Percentiles rank a stretch among this genome's conserved stretches.
phyloP scores from a whole-genome alignment of 2,888 invertebrate species.

The Zaprionus bogoriensis region DNA sequence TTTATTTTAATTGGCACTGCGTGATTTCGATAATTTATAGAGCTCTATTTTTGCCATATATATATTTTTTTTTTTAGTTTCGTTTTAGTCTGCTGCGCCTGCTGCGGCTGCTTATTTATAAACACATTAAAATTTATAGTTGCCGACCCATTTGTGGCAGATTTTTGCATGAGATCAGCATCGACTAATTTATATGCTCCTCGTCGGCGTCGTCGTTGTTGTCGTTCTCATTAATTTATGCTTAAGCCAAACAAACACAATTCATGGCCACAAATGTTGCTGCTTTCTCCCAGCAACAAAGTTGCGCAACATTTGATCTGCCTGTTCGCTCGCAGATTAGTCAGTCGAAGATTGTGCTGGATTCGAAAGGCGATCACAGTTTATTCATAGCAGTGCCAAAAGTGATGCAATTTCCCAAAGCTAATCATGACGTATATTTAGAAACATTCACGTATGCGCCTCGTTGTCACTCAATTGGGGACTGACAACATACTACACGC shows the following conservation, averaged over 20 bases:
- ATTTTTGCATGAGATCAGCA: constrained; percentile 67
- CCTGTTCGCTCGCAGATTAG: constrained; percentile 12
- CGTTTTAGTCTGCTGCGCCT: too few relatives aligned
- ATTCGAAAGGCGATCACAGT: constrained; percentile 21
- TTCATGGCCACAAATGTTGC: constrained; percentile 35
- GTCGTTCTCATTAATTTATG: constrained; percentile 42
- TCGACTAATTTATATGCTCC: constrained; percentile 57
- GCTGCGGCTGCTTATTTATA: constrained; percentile 66
- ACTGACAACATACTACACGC: constrained; percentile 4
- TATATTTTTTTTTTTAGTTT: constrained; percentile 21
- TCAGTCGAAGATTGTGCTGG: constrained; percentile 21
- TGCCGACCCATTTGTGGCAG: constrained; percentile 42
- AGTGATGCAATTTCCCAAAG: constrained; percentile 42
- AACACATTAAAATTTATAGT: constrained; percentile 70
- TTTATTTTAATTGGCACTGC: constrained; percentile 43
- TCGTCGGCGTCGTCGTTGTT: constrained; percentile 24
- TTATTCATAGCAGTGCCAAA: constrained; percentile 36
- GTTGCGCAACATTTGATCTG: constrained; percentile 6
- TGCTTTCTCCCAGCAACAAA: constrained; percentile 35
- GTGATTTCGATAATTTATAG: constrained; percentile 62
- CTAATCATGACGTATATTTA: constrained; percentile 42
- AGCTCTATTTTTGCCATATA: constrained; percentile 5
- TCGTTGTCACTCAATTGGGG: constrained; percentile 7
- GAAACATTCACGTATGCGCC: constrained; percentile 42
- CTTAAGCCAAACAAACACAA: constrained; percentile 35